Base-by-base conservation (phyloP, 1,140 invertebrate genomes). In the Drosophila biarmipes region DNA sequence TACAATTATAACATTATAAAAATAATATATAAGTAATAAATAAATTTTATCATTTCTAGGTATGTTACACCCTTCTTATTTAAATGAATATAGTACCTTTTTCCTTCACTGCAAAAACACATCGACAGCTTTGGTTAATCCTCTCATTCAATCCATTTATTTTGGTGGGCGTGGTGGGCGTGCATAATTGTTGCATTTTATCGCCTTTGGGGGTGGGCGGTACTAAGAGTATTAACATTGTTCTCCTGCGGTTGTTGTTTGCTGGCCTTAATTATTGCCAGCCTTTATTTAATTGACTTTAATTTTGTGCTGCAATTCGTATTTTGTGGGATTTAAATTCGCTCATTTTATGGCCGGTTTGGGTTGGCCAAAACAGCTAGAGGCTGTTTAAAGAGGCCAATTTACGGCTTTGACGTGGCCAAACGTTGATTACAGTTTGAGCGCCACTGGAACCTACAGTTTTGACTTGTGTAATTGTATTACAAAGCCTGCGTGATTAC, bases 271-370 rank as follows among this genome's bases (percentile, higher is more conserved):
- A 75, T 67, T 57, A 75, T 75, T 38, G 29, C 48, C 51, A 59
- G 19, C 40, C 55, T 58, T 67, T 55, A 49, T 66, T 66, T 76
- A 68, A 76, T 59, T 67, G 62, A 57, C 62, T 76, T 76, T 61
- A 53, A 73, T 53, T 73, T 52, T 49, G 21, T 59, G 62, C 38
- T 40, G 27, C 14, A 38, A 31, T 67, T 45, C 49, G 42, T 31
- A 66, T 42, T 64, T 42, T 67, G 63, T 52, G 63, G 40, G 24
- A 56, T 38, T 68, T 71, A 71, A 71, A 55, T 55, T 71, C 49
- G 43, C 63, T 71, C 34, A 68, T n/a, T 46, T 59, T 51, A 52
- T 21, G 21, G 54, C 34, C 48, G 27, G 63, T 55, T 46, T 55
- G 4, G 63, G 48, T 15, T 42, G 10, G 45, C 34, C 42, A 42